phyloP scores from a whole-genome alignment of 1,140 invertebrate genomes.

The Pentalonia nigronervosa region DNA sequence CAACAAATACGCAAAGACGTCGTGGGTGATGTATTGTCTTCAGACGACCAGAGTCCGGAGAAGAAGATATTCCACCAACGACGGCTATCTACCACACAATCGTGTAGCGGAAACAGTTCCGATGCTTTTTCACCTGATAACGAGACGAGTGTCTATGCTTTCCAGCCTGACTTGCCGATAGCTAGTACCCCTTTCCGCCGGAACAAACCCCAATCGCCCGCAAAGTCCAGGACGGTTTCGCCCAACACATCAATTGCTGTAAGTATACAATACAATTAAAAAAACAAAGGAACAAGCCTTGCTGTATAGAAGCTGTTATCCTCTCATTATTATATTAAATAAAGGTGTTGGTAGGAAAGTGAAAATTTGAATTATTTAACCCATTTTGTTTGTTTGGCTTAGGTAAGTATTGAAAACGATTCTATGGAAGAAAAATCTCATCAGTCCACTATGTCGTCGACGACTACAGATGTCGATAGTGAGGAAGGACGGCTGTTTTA shows the following conservation, averaged over 20 bases:
- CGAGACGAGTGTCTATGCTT: constrained; percentile 76
- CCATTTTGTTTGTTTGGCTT: neutral
- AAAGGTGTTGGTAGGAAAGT: neutral
- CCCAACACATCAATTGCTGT: constrained; percentile 53
- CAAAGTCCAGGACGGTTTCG: constrained; percentile 48
- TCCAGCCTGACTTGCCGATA: constrained; percentile 69
- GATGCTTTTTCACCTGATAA: constrained; percentile 75
- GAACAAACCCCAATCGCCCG: constrained; percentile 56
- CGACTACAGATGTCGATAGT: constrained; percentile 62
- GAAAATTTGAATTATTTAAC: neutral
- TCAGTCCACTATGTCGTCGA: constrained; percentile 64
- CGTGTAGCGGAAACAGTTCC: constrained; percentile 60
- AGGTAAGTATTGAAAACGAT: constrained; percentile 60
- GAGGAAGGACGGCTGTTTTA: constrained; percentile 74
- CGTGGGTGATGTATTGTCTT: neutral
- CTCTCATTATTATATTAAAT: no score
- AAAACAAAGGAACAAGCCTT: neutral
- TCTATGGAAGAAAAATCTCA: constrained; percentile 66
- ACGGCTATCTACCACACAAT: constrained; percentile 47
- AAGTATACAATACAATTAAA: neutral
- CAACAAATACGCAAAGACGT: neutral
- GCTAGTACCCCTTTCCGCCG: constrained; percentile 70
- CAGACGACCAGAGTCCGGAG: constrained; percentile 44
- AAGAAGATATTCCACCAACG: constrained; percentile 65
- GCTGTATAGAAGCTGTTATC: neutral